Base-by-base conservation (phyloP, 2,888 invertebrate genomes). In the Plusia festucae region DNA sequence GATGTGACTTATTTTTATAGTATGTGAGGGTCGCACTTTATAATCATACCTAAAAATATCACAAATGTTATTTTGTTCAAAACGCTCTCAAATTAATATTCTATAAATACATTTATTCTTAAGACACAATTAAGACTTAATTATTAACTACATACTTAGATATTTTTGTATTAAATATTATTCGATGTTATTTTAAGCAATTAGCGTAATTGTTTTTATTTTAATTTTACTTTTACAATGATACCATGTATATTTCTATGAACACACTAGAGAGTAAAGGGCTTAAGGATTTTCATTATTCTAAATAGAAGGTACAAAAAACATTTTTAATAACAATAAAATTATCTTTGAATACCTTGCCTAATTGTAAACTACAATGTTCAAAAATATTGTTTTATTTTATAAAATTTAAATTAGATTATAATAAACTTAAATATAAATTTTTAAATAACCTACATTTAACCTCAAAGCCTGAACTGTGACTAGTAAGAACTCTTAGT, bases 1-100 rank as follows among this genome's bases (percentile, higher is more conserved):
- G n/a, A n/a, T n/a, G n/a, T n/a, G n/a, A n/a, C n/a, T n/a, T n/a
- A n/a, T n/a, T 30, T 30, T 30, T 9, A 30, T 9, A 30, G 30
- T 16, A 53, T n/a, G n/a, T n/a, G n/a, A n/a, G n/a, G n/a, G n/a
- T 49, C 24, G 24, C 24, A 24, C 5, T 24, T 24, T 30, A 9
- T 30, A 0, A 30, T 30, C 9, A 9, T 7, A 24, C 46, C 40
- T 59, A 46, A 62, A 44, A 55, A 27, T 44, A 60, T 60, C 20
- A 63, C 70, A 78, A 78, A 66, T 32, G 59, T 34, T 64, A 65
- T 66, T 66, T 66, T 66, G 64, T 63, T 66, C 70, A 62, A 63
- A 73, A 53, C 73, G 61, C 62, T 73, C 62, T 68, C 64, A 24
- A 62, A 22, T 62, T 18, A 60, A 55, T 74, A 63, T 9, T 30